Percentiles rank a stretch among this genome's conserved stretches.
Conservation (phyloP, 2,797 vertebrate genomes). For the Propithecus perrieri region DNA sequence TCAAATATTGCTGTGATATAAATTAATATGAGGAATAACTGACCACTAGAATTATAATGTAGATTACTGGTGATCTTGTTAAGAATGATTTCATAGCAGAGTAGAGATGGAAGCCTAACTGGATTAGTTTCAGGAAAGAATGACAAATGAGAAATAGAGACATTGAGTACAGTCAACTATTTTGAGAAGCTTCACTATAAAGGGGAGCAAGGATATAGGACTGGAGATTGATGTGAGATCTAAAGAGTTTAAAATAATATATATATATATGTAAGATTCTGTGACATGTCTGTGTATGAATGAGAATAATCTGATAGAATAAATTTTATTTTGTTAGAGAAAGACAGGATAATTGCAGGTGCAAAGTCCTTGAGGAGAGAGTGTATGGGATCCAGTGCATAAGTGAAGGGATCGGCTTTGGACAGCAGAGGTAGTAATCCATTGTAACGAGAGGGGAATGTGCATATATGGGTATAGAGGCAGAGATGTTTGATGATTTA, state of each 20-base stretch:
- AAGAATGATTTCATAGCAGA: not conserved
- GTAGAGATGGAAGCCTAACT: not conserved
- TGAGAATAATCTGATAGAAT: not conserved
- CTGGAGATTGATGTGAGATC: not conserved
- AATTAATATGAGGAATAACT: not conserved
- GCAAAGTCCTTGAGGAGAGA: not conserved
- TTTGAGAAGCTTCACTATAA: not conserved
- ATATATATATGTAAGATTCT: not conserved
- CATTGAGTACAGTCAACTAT: not conserved
- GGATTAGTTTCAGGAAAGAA: not conserved
- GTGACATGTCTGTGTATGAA: not conserved
- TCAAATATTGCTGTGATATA: not conserved
- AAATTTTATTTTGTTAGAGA: conserved; percentile 7
- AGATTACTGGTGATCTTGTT: not conserved
- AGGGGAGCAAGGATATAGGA: not conserved
- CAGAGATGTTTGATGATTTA: not conserved
- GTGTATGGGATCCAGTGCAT: not conserved
- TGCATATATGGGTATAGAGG: not conserved
- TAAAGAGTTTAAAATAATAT: not conserved
- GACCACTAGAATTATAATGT: not conserved
- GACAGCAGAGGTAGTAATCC: not conserved
- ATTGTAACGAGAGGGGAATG: not conserved
- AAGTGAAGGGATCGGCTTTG: not conserved
- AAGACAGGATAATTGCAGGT: not conserved
- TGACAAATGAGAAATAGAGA: not conserved